Evolutionary conservation across 2,888 invertebrate genomes (phyloP).

Genomic region (Atrina japonica): DNA sequence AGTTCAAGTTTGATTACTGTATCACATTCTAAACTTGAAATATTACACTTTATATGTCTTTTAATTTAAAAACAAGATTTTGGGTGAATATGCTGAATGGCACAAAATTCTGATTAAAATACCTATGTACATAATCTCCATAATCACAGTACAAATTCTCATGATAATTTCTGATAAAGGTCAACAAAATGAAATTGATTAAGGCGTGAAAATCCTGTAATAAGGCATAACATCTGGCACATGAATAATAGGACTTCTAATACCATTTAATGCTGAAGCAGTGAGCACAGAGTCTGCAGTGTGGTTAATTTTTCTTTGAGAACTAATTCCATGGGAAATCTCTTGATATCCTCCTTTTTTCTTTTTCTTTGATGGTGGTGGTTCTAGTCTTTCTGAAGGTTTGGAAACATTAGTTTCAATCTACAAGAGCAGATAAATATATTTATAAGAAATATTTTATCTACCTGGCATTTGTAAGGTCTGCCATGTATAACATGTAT

Average conservation of each 20-base stretch:
- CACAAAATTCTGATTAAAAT: too few relatives aligned
- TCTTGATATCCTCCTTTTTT: conserved; percentile 61
- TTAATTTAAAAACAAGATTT: too few relatives aligned
- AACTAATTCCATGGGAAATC: conserved; percentile 56
- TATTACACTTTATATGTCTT: too few relatives aligned
- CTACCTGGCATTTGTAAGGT: too few relatives aligned
- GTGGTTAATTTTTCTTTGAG: conserved; percentile 54
- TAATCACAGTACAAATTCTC: neutral
- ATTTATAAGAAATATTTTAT: too few relatives aligned
- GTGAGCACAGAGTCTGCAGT: conserved; percentile 33
- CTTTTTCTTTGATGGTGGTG: conserved; percentile 50
- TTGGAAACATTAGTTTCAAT: neutral
- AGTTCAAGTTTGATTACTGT: too few relatives aligned
- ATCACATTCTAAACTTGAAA: too few relatives aligned
- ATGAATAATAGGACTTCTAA: too few relatives aligned
- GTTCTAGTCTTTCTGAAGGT: conserved; percentile 14
- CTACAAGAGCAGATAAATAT: conserved; percentile 1
- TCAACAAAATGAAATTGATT: too few relatives aligned
- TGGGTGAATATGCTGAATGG: neutral
- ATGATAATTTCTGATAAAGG: too few relatives aligned
- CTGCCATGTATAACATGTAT: neutral
- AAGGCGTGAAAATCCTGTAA: too few relatives aligned
- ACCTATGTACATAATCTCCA: neutral
- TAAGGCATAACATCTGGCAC: too few relatives aligned
- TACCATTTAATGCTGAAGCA: conserved; percentile 29